phyloP scores from a whole-genome alignment of 1,140 invertebrate genomes.

The Charaxes varanes region DNA sequence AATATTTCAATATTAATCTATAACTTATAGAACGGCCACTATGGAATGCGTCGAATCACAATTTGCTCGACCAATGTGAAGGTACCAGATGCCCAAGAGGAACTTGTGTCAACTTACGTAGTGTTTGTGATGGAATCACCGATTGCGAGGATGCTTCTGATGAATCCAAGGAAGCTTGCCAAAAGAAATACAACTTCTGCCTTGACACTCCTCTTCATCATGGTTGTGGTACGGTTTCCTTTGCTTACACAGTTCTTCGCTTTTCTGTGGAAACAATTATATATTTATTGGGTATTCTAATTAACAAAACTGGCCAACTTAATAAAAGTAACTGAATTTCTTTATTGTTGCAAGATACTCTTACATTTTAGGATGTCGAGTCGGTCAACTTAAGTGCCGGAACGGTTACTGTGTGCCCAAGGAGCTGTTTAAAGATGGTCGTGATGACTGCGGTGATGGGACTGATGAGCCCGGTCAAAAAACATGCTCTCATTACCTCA shows the following conservation, averaged over 20 bases:
- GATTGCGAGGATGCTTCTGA: conserved; percentile 83
- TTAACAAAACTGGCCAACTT: no score
- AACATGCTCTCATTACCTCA: conserved; percentile 80
- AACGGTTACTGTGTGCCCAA: conserved; percentile 82
- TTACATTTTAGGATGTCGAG: conserved; percentile 74
- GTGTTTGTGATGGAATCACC: conserved; percentile 80
- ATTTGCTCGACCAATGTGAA: conserved; percentile 56
- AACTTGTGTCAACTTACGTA: conserved; percentile 76
- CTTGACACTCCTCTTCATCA: conserved; percentile 48
- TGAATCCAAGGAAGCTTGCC: conserved; percentile 75
- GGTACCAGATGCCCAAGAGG: conserved; percentile 82
- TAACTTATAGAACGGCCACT: no score
- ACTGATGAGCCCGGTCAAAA: conserved; percentile 82
- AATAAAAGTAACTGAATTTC: no score
- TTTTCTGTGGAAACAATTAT: no score
- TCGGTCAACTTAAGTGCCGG: conserved; percentile 78
- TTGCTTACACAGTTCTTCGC: no score
- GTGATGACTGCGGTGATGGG: conserved; percentile 80
- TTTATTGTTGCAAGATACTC: no score
- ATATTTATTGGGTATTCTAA: no score
- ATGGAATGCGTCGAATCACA: no score
- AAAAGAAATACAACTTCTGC: conserved; percentile 37
- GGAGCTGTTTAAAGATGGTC: conserved; percentile 79
- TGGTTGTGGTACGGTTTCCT: conserved; percentile 51
- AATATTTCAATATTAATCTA: no score